Evolutionary conservation across 2,113 vertebrate species (phyloP).

Genomic region (Phylloscopus whistleri): DNA sequence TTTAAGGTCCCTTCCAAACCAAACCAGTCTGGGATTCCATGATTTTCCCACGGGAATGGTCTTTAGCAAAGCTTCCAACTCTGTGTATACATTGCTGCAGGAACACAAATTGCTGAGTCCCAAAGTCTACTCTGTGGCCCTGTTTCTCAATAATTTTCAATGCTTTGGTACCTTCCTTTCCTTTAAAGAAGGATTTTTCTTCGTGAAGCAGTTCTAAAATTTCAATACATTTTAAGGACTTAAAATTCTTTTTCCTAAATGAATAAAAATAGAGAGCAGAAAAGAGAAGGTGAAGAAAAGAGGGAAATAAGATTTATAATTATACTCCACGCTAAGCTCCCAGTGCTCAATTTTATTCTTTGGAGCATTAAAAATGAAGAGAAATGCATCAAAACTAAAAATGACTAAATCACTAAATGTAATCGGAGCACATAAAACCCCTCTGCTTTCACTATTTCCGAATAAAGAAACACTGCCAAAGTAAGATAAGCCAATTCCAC

Average conservation of each 20-base stretch:
- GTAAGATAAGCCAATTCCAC: conserved; percentile 53
- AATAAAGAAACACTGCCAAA: conserved; percentile 25
- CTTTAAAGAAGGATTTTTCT: background rate
- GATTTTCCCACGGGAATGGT: background rate
- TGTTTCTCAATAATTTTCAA: background rate
- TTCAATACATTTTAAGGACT: background rate
- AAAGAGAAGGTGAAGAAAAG: background rate
- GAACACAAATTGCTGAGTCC: background rate
- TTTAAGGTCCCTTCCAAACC: background rate
- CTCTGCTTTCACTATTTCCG: conserved; percentile 14
- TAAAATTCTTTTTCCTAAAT: background rate
- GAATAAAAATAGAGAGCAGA: background rate
- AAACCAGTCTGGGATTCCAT: background rate
- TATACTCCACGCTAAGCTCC: background rate
- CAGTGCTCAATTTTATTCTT: background rate
- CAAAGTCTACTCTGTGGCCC: background rate
- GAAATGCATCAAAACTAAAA: conserved; percentile 49
- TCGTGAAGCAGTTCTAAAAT: background rate
- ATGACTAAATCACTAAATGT: conserved; percentile 39
- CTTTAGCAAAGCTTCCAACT: background rate
- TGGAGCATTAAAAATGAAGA: background rate
- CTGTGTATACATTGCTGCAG: background rate
- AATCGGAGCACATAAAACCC: conserved; percentile 36
- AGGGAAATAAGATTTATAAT: background rate
- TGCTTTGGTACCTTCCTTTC: background rate